phyloP scores from a whole-genome alignment of 1,140 invertebrate genomes.

The Orius laevigatus region DNA sequence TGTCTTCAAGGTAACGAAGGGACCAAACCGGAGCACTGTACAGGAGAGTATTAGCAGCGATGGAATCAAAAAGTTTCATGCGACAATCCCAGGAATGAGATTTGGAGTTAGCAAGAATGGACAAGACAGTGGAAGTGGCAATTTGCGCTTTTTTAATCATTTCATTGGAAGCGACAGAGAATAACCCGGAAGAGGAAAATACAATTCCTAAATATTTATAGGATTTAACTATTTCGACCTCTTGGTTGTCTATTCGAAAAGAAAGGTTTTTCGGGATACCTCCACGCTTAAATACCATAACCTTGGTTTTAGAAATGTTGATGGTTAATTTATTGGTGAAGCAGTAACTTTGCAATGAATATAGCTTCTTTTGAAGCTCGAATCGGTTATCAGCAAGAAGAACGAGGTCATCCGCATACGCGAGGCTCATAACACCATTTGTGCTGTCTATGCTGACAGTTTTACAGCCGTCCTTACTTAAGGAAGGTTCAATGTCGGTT shows the following conservation, averaged over 20 bases:
- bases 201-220: conserved; percentile 9
- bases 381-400: conserved; percentile 7
- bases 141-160: conserved; percentile 12
- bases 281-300: conserved; percentile 19
- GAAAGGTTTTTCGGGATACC: conserved; percentile 8
- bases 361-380: background rate
- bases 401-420: conserved; percentile 15
- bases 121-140: background rate
- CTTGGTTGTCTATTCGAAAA: background rate
- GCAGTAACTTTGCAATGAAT: conserved; percentile 16
- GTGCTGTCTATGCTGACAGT: conserved; percentile 9
- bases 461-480: conserved; percentile 3
- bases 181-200: conserved; percentile 7
- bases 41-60: no score
- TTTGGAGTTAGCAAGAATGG: conserved; percentile 5
- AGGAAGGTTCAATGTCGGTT: conserved; percentile 16
- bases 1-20: no score
- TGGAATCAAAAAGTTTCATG: background rate
- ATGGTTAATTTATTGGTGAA: conserved; percentile 13
- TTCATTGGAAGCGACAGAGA: background rate
- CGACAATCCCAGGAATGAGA: background rate
- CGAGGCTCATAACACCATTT: conserved; percentile 10
- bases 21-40: no score
- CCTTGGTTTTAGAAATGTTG: conserved; percentile 20
- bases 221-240: conserved; percentile 5